phyloP scores from a whole-genome alignment of 1,140 invertebrate species.

The Ptiloglossa arizonensis region DNA sequence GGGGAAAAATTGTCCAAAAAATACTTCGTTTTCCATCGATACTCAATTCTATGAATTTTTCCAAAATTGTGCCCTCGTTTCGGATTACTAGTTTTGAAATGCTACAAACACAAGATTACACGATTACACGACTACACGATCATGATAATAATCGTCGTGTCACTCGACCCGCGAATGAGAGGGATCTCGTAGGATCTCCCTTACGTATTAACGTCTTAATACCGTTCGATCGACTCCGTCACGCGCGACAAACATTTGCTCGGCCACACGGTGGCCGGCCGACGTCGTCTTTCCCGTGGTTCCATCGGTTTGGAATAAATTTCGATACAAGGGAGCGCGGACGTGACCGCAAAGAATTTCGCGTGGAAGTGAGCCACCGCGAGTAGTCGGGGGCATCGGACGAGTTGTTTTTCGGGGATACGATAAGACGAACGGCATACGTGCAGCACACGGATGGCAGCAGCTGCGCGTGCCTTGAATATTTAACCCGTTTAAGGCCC shows the following conservation, averaged over 20 bases:
- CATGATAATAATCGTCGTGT: no score
- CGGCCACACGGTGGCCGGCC: no score
- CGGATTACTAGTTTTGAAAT: no score
- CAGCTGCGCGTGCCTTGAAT: slow-evolving; percentile 74
- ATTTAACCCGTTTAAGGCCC: slow-evolving; percentile 69
- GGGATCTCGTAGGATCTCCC: no score
- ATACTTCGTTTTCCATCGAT: no score
- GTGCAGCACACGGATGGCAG: slow-evolving; percentile 62
- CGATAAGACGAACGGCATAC: slow-evolving; percentile 72
- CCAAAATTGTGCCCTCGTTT: no score
- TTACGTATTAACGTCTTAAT: not conserved
- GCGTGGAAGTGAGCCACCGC: not conserved
- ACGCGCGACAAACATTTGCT: not conserved
- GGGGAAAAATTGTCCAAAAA: no score
- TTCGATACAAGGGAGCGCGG: slow-evolving; percentile 19
- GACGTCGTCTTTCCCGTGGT: no score
- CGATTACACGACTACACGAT: no score
- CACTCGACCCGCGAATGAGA: no score
- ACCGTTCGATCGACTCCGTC: not conserved
- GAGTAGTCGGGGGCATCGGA: slow-evolving; percentile 2
- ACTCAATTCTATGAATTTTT: no score
- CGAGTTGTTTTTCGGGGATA: slow-evolving; percentile 60
- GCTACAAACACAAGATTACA: no score
- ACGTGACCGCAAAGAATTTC: slow-evolving; percentile 50
- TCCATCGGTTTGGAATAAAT: slow-evolving; percentile 50